These are phyloP conservation scores for Romanomermis culicivorax DNA, from an alignment of 2,888 invertebrate genomes.

Conservation along the genomic window DNA sequence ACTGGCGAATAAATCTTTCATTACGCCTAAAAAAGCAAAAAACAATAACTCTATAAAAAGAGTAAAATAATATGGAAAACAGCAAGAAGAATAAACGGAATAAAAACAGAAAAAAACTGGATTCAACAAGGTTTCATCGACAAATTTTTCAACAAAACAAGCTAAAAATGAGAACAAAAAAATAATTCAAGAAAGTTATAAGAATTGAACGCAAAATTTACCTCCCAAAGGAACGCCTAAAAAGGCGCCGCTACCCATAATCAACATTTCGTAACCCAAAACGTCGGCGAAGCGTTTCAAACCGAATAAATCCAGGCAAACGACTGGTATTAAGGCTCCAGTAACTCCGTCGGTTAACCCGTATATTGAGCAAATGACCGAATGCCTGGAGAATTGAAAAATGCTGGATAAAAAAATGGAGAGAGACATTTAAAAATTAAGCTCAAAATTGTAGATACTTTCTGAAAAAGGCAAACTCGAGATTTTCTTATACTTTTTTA, in stretches of 20 bases:
- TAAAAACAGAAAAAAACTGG: no score
- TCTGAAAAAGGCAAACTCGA: no score
- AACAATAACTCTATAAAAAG: no score
- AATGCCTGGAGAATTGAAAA: not conserved
- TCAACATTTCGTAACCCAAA: not conserved
- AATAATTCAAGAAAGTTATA: no score
- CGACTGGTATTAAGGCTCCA: not conserved
- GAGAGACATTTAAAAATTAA: not conserved
- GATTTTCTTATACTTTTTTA: no score
- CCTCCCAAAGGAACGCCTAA: not conserved
- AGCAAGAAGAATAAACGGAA: no score
- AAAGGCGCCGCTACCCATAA: slow-evolving; percentile 1
- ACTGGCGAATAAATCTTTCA: not conserved
- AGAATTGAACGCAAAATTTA: no score
- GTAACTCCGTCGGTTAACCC: not conserved
- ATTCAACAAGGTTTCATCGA: no score
- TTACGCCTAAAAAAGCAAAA: not conserved
- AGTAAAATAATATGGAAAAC: no score
- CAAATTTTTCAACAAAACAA: no score
- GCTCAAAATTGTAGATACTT: not conserved
- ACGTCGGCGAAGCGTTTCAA: not conserved
- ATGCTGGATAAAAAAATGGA: no score
- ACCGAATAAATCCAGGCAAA: not conserved
- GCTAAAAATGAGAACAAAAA: no score
- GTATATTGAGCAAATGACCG: not conserved